Conservation (phyloP, 2,797 vertebrate genomes). For the Danionella dracula region DNA sequence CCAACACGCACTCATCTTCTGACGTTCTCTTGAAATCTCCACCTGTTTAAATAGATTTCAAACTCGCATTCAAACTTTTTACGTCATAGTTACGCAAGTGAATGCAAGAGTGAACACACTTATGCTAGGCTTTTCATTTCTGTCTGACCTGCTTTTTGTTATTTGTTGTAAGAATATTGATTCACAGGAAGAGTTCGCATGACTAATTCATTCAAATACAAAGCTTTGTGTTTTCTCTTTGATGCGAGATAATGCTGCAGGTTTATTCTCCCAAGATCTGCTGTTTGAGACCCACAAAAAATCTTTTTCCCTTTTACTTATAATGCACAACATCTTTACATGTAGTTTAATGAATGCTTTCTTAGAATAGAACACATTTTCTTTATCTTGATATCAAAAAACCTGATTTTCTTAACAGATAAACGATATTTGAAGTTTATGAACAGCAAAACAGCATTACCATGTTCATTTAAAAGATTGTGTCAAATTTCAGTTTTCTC, state of each 20-base stretch:
- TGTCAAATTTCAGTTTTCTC: no score
- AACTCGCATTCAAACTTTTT: slow-evolving; percentile 25
- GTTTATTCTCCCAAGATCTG: slow-evolving; percentile 4
- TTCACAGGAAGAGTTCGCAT: slow-evolving; percentile 6
- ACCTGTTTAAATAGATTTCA: slow-evolving; percentile 32
- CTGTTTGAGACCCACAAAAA: background rate
- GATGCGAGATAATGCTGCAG: background rate
- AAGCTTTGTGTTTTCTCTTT: slow-evolving; percentile 18
- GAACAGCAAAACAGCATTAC: no score
- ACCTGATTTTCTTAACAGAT: no score
- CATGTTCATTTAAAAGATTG: no score
- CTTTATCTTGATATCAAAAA: no score
- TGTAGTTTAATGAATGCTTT: no score
- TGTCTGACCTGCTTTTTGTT: slow-evolving; percentile 3
- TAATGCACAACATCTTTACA: no score
- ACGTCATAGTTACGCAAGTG: slow-evolving; percentile 31
- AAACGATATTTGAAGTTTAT: no score
- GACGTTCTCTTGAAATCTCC: slow-evolving; percentile 10
- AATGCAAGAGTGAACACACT: slow-evolving; percentile 12
- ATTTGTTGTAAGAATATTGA: slow-evolving; percentile 9
- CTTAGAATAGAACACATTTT: no score
- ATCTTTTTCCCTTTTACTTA: no score
- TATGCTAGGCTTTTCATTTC: slow-evolving; percentile 1
- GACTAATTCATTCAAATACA: slow-evolving; percentile 5
- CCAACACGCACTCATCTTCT: no score